Evolutionary conservation across 2,797 vertebrate species (phyloP), one percentile per base, ranked within the genome.

Genomic region (Clarias laeviceps): DNA sequence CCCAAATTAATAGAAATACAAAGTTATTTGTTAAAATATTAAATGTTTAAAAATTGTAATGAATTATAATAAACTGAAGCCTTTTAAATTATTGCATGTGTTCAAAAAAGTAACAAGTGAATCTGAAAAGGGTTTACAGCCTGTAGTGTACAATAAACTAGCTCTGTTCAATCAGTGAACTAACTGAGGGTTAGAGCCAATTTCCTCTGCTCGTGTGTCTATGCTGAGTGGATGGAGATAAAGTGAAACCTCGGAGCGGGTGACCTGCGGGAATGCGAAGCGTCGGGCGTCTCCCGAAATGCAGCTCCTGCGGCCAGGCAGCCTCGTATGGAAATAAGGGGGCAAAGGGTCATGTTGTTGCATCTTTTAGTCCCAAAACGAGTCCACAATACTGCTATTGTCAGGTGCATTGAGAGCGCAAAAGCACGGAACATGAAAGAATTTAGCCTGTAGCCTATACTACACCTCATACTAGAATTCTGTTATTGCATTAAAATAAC

Each of bases 301-400:
- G 64, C 78, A 72, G 57, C 69, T 91, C 90, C 87, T 82, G 59
- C 77, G 91, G 59, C 92, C 93, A 92, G 87, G 92, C 89, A 91
- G 93, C 88, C 90, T 93, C 93, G 93, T 93, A 92, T 95, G 93
- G 89, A 91, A 92, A 90, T 87, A 88, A 91, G 88, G 90, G 92
- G 91, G 73, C 80, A 85, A 92, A 90, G 92, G 93, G 92, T 95
- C 93, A 94, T 85, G 84, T 90, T 88, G 82, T 73, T 79, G 88
- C 87, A 89, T 90, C 92, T 93, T 94, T 91, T 86, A 88, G 87
- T 89, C 86, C 84, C 84, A 87, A 86, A 86, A 77, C 82, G 74
- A 79, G 22, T 59, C 77, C 85, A 85, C 88, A 88, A 89, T 85
- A 81, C 88, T 37, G 65, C 84, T 87, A 88, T 88, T 88, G 88